Evolutionary conservation across 2,888 invertebrate species (phyloP).

Genomic region (Uloborus plumipes): DNA sequence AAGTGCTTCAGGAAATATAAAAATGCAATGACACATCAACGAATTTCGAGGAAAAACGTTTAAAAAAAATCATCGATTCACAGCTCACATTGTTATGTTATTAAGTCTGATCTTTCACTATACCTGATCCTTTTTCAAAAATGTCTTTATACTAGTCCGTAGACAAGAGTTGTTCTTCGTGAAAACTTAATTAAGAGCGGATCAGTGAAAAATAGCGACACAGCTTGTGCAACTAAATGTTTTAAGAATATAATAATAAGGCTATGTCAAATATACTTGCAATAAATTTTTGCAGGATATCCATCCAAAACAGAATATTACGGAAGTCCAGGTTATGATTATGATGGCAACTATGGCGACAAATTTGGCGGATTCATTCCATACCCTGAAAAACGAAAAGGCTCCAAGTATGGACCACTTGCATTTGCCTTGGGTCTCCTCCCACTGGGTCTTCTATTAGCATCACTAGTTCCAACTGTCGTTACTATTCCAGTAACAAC

Average conservation of each 20-base stretch:
- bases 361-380: slow-evolving; percentile 13
- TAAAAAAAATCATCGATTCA: too few species aligned
- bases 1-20: too few species aligned
- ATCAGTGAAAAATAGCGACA: neutral
- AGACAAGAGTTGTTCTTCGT: too few species aligned
- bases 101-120: too few species aligned
- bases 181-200: neutral
- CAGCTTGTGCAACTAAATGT: too few species aligned
- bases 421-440: slow-evolving; percentile 63
- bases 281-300: slow-evolving; percentile 4
- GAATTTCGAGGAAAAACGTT: too few species aligned
- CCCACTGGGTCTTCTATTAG: slow-evolving; percentile 59
- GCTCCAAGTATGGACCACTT: slow-evolving; percentile 49
- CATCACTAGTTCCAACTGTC: slow-evolving; percentile 60
- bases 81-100: too few species aligned
- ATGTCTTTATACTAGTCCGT: too few species aligned
- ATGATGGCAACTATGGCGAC: slow-evolving; percentile 10
- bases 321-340: slow-evolving; percentile 34
- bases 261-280: too few species aligned
- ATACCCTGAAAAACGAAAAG: slow-evolving; percentile 45
- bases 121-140: too few species aligned
- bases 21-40: too few species aligned
- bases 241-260: too few species aligned
- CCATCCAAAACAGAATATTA: slow-evolving; percentile 37
- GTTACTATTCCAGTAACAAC: slow-evolving; percentile 55